A percentile compares a stretch with the other conserved stretches of the same genome.
Conservation (phyloP, 2,888 invertebrate species). For the Cataglyphis albicans region DNA sequence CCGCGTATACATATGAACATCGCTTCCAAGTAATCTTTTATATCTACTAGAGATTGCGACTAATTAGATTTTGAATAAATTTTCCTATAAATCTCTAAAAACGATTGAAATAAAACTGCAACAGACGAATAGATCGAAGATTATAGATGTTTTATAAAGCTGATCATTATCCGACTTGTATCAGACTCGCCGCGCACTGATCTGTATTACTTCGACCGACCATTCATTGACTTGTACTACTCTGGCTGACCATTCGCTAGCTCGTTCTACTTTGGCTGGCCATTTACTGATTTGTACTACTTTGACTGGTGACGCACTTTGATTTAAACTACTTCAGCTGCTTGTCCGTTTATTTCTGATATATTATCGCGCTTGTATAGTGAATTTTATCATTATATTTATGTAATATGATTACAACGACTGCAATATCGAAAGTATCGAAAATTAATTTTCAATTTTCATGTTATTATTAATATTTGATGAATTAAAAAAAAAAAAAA, state of each 20-base stretch:
- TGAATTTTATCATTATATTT: background rate
- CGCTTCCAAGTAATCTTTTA: background rate
- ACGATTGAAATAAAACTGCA: background rate
- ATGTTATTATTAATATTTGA: slow-evolving; percentile 1
- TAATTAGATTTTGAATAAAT: background rate
- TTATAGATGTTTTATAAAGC: background rate
- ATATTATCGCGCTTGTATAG: background rate
- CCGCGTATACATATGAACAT: background rate
- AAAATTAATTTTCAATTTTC: background rate
- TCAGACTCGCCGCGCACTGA: background rate
- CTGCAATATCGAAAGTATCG: background rate
- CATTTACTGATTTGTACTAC: background rate
- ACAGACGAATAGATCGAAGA: background rate
- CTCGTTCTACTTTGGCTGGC: background rate
- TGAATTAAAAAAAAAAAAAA: slow-evolving; percentile 12
- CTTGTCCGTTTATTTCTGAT: background rate
- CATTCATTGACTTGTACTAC: background rate
- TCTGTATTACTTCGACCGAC: slow-evolving; percentile 1
- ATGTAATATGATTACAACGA: background rate
- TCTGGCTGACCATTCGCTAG: background rate
- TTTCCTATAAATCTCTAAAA: background rate
- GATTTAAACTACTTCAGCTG: background rate
- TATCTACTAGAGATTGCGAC: background rate
- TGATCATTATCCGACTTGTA: background rate
- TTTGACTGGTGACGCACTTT: background rate